phyloP scores from a whole-genome alignment of 2,888 invertebrate species.

The Candidula unifasciata region DNA sequence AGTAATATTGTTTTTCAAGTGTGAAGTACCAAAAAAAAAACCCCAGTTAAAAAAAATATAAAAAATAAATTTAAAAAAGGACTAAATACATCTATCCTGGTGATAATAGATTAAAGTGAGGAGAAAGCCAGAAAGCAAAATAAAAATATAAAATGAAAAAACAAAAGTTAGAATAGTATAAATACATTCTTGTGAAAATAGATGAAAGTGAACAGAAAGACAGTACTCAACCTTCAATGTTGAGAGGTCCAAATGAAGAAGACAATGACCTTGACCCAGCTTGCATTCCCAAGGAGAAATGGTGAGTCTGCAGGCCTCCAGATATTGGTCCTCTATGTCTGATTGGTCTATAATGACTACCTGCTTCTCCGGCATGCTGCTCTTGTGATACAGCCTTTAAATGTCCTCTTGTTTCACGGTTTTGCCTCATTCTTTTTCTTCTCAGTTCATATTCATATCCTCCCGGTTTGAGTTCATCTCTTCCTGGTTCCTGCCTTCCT shows the following conservation, averaged over 20 bases:
- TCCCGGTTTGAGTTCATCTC: no score
- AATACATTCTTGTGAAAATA: background rate
- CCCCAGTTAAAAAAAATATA: background rate
- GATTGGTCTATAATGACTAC: background rate
- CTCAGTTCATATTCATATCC: no score
- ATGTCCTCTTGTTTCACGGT: background rate
- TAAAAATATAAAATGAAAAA: slow-evolving; percentile 2
- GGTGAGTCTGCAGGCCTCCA: background rate
- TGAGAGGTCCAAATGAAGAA: slow-evolving; percentile 23
- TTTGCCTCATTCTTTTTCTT: slow-evolving; percentile 16
- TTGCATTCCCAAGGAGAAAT: slow-evolving; percentile 1
- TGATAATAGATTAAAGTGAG: background rate
- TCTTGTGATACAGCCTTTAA: background rate
- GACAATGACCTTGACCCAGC: slow-evolving; percentile 1
- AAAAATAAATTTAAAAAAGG: background rate
- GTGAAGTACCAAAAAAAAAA: no score
- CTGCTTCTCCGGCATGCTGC: background rate
- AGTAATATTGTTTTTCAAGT: no score
- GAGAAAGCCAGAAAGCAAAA: background rate
- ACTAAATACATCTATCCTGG: background rate
- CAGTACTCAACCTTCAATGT: slow-evolving; percentile 44
- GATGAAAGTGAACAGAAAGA: slow-evolving; percentile 23
- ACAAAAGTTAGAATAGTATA: background rate
- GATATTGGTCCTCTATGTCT: background rate
- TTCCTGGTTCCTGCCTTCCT: no score